Conservation (phyloP, 2,797 vertebrate genomes). For the Falco novaeseelandiae region DNA sequence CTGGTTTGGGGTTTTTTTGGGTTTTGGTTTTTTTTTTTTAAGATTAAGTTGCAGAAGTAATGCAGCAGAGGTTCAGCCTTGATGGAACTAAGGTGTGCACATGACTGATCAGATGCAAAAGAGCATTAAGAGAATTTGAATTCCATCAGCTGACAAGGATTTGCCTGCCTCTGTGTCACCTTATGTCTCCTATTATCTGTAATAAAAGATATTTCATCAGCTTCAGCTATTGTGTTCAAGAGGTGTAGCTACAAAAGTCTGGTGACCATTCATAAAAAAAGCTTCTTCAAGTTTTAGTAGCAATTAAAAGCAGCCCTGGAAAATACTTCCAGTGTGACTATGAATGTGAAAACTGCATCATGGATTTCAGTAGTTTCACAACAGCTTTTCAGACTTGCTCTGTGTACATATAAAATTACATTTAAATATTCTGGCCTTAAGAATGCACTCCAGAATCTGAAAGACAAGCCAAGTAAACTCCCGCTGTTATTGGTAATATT, state of each 20-base stretch:
- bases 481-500: neutral
- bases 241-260: neutral
- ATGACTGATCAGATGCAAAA: neutral
- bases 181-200: slow-evolving; percentile 82
- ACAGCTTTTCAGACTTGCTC: neutral
- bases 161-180: slow-evolving; percentile 81
- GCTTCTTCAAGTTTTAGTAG: neutral
- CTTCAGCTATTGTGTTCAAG: slow-evolving; percentile 78
- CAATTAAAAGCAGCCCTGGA: neutral
- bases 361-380: neutral
- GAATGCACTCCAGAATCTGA: neutral
- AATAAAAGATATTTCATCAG: slow-evolving; percentile 85
- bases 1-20: neutral
- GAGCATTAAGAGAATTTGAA: neutral
- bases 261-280: neutral
- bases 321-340: neutral
- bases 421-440: neutral
- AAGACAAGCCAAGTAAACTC: neutral
- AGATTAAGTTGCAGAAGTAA: neutral
- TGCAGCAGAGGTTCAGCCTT: neutral
- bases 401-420: neutral
- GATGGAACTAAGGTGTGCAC: neutral
- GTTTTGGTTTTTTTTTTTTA: neutral
- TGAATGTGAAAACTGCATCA: neutral
- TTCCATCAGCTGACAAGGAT: neutral